Percentiles rank a stretch among this genome's conserved stretches.
phyloP scores from a whole-genome alignment of 2,797 vertebrate species.

The Chanos chanos region DNA sequence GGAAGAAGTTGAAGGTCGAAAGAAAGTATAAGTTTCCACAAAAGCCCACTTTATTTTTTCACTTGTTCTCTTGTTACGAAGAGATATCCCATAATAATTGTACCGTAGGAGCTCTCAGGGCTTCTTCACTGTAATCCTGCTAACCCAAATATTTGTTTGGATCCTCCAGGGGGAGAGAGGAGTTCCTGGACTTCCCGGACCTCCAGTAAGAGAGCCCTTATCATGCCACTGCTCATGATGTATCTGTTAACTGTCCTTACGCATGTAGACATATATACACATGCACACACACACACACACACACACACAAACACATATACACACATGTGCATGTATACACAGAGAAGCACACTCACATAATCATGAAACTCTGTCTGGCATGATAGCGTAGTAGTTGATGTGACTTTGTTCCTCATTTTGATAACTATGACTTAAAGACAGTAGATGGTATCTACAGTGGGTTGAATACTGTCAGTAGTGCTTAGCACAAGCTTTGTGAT shows the following conservation, averaged over 20 bases:
- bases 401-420: too few relatives aligned
- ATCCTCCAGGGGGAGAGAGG: slow-evolving; percentile 86
- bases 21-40: neutral
- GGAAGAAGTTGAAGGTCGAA: neutral
- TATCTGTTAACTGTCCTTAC: too few relatives aligned
- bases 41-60: slow-evolving; percentile 22
- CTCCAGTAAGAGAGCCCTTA: slow-evolving; percentile 84
- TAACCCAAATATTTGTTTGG: slow-evolving; percentile 68
- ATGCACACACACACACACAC: neutral
- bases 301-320: neutral
- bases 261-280: neutral
- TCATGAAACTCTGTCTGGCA: too few relatives aligned
- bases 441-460: too few relatives aligned
- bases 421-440: too few relatives aligned
- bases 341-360: neutral
- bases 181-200: slow-evolving; percentile 85
- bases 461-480: too few relatives aligned
- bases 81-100: slow-evolving; percentile 20
- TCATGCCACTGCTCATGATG: slow-evolving; percentile 40
- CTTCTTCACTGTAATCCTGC: slow-evolving; percentile 56
- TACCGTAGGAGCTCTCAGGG: slow-evolving; percentile 29
- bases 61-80: slow-evolving; percentile 20
- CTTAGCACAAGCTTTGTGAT: too few relatives aligned
- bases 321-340: neutral
- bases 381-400: too few relatives aligned